A percentile compares a stretch with the other conserved stretches of the same genome.
Conservation (phyloP, 2,888 invertebrate genomes). For the Phania funesta region DNA sequence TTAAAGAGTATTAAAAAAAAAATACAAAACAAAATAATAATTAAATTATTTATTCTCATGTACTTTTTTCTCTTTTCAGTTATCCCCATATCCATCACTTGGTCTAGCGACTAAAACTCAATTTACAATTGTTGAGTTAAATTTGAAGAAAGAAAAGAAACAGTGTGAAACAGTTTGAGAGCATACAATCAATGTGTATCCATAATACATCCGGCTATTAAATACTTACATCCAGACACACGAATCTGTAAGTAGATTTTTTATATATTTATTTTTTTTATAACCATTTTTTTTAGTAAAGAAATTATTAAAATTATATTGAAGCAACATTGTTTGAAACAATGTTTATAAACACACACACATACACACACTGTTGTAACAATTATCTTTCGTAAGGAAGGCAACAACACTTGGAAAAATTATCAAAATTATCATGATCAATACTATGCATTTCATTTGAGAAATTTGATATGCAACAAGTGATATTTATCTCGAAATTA, state of each 20-base stretch:
- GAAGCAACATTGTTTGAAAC: too few species aligned
- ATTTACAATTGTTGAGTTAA: constrained; percentile 23
- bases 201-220: constrained; percentile 44
- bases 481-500: too few species aligned
- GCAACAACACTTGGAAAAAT: too few species aligned
- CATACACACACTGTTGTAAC: too few species aligned
- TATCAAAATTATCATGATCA: too few species aligned
- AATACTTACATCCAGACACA: constrained; percentile 33
- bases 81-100: constrained; percentile 36
- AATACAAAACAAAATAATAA: constrained; percentile 38
- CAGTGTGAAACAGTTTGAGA: constrained; percentile 4
- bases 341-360: too few species aligned
- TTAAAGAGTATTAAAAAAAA: constrained; percentile 16
- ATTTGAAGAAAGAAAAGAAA: too few species aligned
- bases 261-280: background rate
- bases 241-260: constrained; percentile 36
- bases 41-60: too few species aligned
- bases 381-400: too few species aligned
- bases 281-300: too few species aligned
- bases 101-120: constrained; percentile 13
- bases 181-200: constrained; percentile 49
- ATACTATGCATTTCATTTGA: too few species aligned
- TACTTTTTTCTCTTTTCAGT: constrained; percentile 25
- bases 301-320: background rate
- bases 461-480: too few species aligned